These are phyloP conservation scores for Pomacea maculata DNA, from an alignment of 1,140 invertebrate genomes.

Conservation along the genomic window DNA sequence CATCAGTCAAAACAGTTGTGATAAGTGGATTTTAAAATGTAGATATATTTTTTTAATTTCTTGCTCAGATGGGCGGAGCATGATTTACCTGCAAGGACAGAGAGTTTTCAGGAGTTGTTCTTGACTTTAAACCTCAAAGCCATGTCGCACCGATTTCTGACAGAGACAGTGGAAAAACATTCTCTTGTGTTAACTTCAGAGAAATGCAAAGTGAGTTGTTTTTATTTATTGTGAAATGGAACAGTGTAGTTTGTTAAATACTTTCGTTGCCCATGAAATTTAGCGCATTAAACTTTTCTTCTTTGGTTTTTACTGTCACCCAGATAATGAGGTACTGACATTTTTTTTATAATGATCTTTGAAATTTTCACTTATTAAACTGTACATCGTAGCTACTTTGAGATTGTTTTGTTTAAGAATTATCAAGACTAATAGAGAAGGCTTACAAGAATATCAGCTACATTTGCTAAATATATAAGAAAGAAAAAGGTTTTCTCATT, in stretches of 20 bases:
- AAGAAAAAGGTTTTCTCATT: background rate
- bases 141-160: slow-evolving; percentile 33
- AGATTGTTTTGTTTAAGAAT: too few relatives aligned
- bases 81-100: slow-evolving; percentile 32
- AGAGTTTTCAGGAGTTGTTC: slow-evolving; percentile 46
- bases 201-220: slow-evolving; percentile 35
- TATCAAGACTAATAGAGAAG: too few relatives aligned
- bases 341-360: background rate
- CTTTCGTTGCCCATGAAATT: too few relatives aligned
- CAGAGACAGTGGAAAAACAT: slow-evolving; percentile 34
- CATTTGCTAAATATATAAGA: too few relatives aligned
- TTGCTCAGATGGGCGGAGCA: slow-evolving; percentile 42
- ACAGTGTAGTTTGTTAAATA: too few relatives aligned
- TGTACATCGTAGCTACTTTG: background rate
- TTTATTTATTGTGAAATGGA: background rate
- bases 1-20: too few relatives aligned
- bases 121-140: slow-evolving; percentile 39
- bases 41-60: too few relatives aligned
- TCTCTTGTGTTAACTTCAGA: slow-evolving; percentile 34
- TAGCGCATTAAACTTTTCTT: too few relatives aligned
- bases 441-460: too few relatives aligned
- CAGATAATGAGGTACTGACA: background rate
- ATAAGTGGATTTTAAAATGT: too few relatives aligned
- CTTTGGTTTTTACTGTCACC: background rate
- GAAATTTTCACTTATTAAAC: background rate